phyloP scores from a whole-genome alignment of 2,113 vertebrate genomes.

The Eubucco bourcierii region DNA sequence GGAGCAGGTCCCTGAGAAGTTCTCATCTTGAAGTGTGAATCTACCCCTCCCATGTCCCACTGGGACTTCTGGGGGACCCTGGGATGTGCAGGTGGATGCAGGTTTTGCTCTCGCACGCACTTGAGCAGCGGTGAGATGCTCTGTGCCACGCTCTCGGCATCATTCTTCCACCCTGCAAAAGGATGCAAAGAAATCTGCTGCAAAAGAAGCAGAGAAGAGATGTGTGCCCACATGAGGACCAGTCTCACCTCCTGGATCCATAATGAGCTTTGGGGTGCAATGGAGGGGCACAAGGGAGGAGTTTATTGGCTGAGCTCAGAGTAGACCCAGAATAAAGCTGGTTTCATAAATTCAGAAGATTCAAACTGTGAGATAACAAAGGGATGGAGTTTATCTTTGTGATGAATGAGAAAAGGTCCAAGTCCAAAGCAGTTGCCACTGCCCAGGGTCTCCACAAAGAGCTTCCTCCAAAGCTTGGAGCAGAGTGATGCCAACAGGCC shows the following conservation, averaged over 20 bases:
- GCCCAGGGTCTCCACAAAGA: not conserved
- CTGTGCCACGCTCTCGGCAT: rapidly evolving
- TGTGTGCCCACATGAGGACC: not conserved
- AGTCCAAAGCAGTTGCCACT: not conserved
- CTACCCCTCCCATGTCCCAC: not conserved
- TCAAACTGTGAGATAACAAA: not conserved
- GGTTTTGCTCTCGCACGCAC: not conserved
- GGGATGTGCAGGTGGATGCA: not conserved
- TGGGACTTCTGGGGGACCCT: not conserved
- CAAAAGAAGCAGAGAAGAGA: rapidly evolving
- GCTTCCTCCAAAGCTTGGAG: not conserved
- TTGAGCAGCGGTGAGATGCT: not conserved
- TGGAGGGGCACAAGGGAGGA: not conserved
- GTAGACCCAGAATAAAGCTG: not conserved
- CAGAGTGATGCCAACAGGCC: rapidly evolving
- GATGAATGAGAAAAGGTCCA: not conserved
- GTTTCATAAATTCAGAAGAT: not conserved
- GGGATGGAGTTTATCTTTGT: not conserved
- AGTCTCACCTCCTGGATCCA: rapidly evolving
- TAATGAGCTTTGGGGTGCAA: not conserved
- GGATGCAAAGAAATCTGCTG: not conserved
- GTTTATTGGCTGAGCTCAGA: not conserved
- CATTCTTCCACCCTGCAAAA: rapidly evolving
- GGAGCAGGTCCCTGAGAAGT: too few species aligned
- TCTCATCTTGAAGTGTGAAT: not conserved